phyloP scores from a whole-genome alignment of 2,113 vertebrate species.

The Coracopsis vasa region DNA sequence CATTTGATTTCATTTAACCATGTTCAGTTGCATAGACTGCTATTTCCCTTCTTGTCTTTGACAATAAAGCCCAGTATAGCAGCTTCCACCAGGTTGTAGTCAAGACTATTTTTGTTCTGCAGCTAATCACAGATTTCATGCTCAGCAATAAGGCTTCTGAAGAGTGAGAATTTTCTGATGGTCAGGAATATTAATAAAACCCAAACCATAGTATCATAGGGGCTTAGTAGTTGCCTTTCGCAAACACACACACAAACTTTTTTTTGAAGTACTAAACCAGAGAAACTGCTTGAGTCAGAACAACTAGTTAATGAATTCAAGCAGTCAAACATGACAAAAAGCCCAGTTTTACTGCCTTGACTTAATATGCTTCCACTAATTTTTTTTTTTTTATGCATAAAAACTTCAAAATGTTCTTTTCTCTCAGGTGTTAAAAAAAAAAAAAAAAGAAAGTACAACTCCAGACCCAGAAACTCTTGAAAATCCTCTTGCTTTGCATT shows the following conservation, averaged over 20 bases:
- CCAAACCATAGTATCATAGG: fast-evolving
- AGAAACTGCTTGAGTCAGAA: conserved; percentile 59
- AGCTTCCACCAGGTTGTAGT: background rate
- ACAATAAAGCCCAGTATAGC: background rate
- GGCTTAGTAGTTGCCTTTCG: background rate
- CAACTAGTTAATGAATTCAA: conserved; percentile 70
- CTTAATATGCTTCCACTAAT: conserved; percentile 38
- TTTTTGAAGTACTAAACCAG: background rate
- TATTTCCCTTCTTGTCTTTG: background rate
- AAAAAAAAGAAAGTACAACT: background rate
- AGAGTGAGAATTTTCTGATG: background rate
- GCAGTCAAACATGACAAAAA: conserved; percentile 76
- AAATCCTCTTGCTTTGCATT: background rate
- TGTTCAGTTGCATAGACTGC: background rate
- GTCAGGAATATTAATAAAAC: background rate
- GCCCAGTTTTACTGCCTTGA: conserved; percentile 59
- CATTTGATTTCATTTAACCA: background rate
- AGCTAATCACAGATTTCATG: conserved; percentile 18
- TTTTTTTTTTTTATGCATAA: conserved; percentile 31
- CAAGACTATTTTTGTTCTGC: background rate
- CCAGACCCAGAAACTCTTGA: background rate
- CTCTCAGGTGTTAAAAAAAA: conserved; percentile 10
- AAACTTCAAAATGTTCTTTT: conserved; percentile 59
- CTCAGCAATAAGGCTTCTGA: background rate
- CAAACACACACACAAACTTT: background rate